A percentile compares a stretch with the other conserved stretches of the same genome.
Conservation (phyloP, 1,140 invertebrate species). For the Drosophila lacertosa region DNA sequence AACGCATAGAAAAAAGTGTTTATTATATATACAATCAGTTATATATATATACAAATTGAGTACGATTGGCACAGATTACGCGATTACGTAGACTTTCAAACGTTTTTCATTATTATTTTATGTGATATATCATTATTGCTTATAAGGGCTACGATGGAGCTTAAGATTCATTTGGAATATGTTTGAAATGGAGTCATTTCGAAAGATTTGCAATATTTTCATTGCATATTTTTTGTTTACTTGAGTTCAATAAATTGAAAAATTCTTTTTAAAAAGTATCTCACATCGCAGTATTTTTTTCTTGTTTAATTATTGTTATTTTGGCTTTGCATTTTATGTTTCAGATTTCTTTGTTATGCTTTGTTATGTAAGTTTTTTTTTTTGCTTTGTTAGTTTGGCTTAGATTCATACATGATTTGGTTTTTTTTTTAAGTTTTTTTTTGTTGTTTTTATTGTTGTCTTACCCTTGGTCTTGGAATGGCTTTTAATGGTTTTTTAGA, state of each 20-base stretch:
- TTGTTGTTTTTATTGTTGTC: slow-evolving; percentile 74
- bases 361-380: slow-evolving; percentile 11
- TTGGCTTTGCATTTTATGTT: not conserved
- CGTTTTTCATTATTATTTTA: slow-evolving; percentile 19
- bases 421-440: slow-evolving; percentile 31
- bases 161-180: not conserved
- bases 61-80: slow-evolving; percentile 83
- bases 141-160: slow-evolving; percentile 7
- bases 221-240: not conserved
- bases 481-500: slow-evolving; percentile 99
- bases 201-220: slow-evolving; percentile 1
- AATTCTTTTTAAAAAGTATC: not conserved
- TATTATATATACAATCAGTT: slow-evolving; percentile 64
- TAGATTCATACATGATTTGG: slow-evolving; percentile 31
- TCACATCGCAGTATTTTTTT: slow-evolving; percentile 8
- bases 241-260: not conserved
- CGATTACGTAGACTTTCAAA: slow-evolving; percentile 40
- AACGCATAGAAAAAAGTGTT: slow-evolving; percentile 67
- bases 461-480: slow-evolving; percentile 97
- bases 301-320: not conserved
- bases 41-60: slow-evolving; percentile 57
- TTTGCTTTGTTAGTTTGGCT: slow-evolving; percentile 19
- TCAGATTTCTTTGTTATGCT: slow-evolving; percentile 13
- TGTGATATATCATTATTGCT: slow-evolving; percentile 15
- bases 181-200: not conserved